Percentiles rank a stretch among this genome's conserved stretches.
Evolutionary conservation across 2,888 invertebrate genomes (phyloP).

Genomic region (Yponomeuta sedellus): DNA sequence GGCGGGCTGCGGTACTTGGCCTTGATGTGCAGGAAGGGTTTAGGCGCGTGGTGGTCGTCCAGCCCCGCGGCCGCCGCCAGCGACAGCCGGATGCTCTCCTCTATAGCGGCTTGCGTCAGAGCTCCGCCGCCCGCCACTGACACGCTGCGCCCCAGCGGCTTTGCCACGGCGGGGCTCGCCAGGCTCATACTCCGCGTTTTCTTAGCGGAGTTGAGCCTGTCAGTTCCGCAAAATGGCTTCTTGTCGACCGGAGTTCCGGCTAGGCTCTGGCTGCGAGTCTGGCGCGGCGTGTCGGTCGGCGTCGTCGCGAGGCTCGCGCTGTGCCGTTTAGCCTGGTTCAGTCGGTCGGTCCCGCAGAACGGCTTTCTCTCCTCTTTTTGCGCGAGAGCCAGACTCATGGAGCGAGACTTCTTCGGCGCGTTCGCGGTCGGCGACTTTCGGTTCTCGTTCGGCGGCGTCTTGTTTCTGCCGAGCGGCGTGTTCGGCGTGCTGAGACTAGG

Average conservation of each 20-base stretch:
- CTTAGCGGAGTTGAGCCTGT: constrained; percentile 37
- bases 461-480: constrained; percentile 45
- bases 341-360: constrained; percentile 52
- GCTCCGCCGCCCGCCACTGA: constrained; percentile 43
- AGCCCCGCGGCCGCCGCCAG: constrained; percentile 61
- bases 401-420: constrained; percentile 60
- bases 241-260: constrained; percentile 56
- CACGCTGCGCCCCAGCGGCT: constrained; percentile 43
- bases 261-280: constrained; percentile 59
- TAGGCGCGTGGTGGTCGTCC: constrained; percentile 55
- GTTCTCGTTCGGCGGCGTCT: constrained; percentile 49
- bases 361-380: constrained; percentile 41
- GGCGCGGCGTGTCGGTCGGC: constrained; percentile 37
- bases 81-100: constrained; percentile 64
- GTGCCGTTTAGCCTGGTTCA: constrained; percentile 38
- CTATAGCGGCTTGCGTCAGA: constrained; percentile 67
- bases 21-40: constrained; percentile 81
- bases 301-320: constrained; percentile 45
- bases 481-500: constrained; percentile 59
- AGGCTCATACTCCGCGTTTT: constrained; percentile 67
- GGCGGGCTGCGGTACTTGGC: constrained; percentile 84
- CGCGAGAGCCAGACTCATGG: constrained; percentile 54
- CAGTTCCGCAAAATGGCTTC: constrained; percentile 36
- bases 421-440: constrained; percentile 47
- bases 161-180: constrained; percentile 38